Evolutionary conservation across 2,797 vertebrate genomes (phyloP), one percentile per base, ranked within the genome.

Genomic region (Gymnodraco acuticeps): DNA sequence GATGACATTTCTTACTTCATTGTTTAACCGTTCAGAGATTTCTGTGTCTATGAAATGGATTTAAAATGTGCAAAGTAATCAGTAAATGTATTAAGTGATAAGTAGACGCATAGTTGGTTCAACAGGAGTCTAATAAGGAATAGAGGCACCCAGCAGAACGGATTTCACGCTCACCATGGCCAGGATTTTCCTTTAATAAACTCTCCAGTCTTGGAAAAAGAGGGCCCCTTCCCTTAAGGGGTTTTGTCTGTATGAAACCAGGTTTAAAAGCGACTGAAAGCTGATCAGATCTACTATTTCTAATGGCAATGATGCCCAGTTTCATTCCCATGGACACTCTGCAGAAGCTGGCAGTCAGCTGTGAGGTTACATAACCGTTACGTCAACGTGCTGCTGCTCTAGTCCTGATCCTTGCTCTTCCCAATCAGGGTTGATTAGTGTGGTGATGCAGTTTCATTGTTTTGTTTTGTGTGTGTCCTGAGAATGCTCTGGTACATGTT

Each of bases 341-440:
- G 47, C 70, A 53, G 66, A 58, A 61, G 58, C 78, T 78, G 77
- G 80, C 72, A 80, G 27, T 64, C 47, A 76, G 50, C 73, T 62
- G 58, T 51, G 46, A 72, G 31, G 64, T 89, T 88, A 80, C 69
- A 59, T 86, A 84, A 91, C 83, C 5, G 4, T 84, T 77, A 70
- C 14, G 14, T 77, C 42, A 82, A 76, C 52, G 53, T 42, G 13
- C 59, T 47, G 11, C 52, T 54, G 52, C 9, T 74, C 62, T 38
- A 11, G 3, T 78, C 47, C 17, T 1, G 5, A 69, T 74, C 79
- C 19, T 23, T 65, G 52, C 75, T 75, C 47, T 46, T 86, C 63
- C 75, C 64, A 63, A 13, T 78, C 52, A 38, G n/a, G 9, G 33
- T 61, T 77, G 61, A 84, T 90, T 78, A 59, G 43, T 61, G 48